These are phyloP conservation scores for Drosophila repleta DNA, from an alignment of 1,140 invertebrate species.

Conservation along the genomic window DNA sequence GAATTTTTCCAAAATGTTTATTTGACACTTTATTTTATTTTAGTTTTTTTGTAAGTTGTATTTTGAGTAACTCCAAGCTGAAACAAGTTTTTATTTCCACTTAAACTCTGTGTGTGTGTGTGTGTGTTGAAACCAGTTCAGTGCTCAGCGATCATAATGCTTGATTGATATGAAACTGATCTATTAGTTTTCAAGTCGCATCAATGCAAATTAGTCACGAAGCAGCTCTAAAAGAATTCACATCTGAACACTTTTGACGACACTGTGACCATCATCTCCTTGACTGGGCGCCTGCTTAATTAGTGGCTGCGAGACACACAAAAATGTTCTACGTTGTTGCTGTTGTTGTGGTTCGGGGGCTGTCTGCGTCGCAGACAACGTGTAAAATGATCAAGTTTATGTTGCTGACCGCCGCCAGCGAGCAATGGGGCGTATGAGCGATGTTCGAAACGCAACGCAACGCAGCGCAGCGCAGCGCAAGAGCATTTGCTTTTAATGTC, in stretches of 20 bases:
- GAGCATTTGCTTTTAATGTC: constrained; percentile 54
- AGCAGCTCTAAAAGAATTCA: constrained; percentile 10
- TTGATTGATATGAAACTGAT: constrained; percentile 76
- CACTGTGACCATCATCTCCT: constrained; percentile 46
- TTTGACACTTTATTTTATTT: constrained; percentile 44
- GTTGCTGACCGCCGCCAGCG: constrained; percentile 48
- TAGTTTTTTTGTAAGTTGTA: neutral
- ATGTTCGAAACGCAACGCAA: constrained; percentile 28
- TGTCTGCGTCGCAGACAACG: constrained; percentile 4
- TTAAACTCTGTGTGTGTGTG: constrained; percentile 12
- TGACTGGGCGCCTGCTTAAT: constrained; percentile 62
- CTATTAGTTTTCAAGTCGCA: constrained; percentile 64
- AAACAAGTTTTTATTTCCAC: constrained; percentile 40
- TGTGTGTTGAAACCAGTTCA: constrained; percentile 60
- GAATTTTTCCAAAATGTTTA: constrained; percentile 63
- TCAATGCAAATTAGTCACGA: constrained; percentile 63
- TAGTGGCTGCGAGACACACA: constrained; percentile 37
- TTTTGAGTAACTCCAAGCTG: constrained; percentile 1
- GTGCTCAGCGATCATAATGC: constrained; percentile 46
- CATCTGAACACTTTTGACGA: constrained; percentile 21
- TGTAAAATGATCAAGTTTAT: constrained; percentile 58
- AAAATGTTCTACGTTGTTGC: constrained; percentile 22
- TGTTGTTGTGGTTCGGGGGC: constrained; percentile 28
- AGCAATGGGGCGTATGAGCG: constrained; percentile 56
- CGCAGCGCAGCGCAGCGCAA: constrained; percentile 30